Conservation (phyloP, 2,113 vertebrate species). For the Erpornis zantholeuca region DNA sequence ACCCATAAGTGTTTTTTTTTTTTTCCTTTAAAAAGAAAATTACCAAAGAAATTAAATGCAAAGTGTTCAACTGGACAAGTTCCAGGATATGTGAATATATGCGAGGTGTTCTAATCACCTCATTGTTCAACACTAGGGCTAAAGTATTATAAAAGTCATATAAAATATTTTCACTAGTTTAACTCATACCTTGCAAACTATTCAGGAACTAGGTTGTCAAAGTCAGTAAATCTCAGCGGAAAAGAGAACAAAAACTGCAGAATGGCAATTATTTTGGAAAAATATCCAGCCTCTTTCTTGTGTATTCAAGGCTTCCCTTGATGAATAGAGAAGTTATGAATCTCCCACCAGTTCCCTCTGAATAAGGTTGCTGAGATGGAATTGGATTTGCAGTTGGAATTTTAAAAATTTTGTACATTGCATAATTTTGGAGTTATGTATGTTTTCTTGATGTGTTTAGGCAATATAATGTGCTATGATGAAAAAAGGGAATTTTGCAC, state of each 20-base stretch:
- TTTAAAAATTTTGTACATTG: neutral
- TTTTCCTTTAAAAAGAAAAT: neutral
- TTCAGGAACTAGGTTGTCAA: neutral
- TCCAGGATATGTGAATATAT: neutral
- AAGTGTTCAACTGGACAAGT: neutral
- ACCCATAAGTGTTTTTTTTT: neutral
- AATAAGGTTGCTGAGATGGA: neutral
- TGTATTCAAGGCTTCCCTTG: neutral
- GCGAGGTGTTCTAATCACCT: neutral
- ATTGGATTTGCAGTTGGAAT: neutral
- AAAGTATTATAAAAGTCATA: neutral
- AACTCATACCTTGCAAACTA: neutral
- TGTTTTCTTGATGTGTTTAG: neutral
- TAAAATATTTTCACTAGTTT: neutral
- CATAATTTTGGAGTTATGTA: neutral
- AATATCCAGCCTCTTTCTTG: neutral
- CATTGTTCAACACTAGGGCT: neutral
- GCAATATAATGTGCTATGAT: neutral
- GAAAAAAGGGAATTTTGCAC: neutral
- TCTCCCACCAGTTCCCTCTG: neutral
- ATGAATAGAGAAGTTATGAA: neutral
- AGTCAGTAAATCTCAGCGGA: neutral
- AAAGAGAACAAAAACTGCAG: neutral
- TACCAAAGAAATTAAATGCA: neutral
- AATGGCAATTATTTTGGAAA: neutral